Base-by-base conservation (phyloP, 2,888 invertebrate genomes). In the Leucophenga montana region DNA sequence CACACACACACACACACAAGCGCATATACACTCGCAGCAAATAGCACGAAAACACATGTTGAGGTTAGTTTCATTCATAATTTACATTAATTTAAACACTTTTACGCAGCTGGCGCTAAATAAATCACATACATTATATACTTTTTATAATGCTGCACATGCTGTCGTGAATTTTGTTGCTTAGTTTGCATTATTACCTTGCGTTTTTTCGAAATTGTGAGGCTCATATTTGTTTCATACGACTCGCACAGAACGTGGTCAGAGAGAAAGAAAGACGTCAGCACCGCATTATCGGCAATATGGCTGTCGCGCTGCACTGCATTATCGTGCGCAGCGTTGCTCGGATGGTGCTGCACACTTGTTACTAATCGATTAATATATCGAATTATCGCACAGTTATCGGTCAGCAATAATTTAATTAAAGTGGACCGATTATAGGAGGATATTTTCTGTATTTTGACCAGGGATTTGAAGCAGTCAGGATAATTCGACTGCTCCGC, bases 161-260 rank as follows among this genome's bases (percentile, higher is more conserved):
- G 50, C 33, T 48, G 31, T 0, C 1, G 13, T 9, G 6, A 13
- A 61, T 61, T 70, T 71, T 22, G 62, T 68, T 72, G 48, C 44
- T 61, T 70, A 73, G 72, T 77, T 68, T 57, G 65, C 48, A 64
- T 73, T 80, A 67, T 87, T 89, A 89, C 89, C 89, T 89, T 89
- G 80, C 89, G 89, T 88, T 89, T 89, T 86, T 89, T 89, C 6
- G 89, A 89, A 88, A 89, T 88, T 84, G 87, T 86, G 70, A 86
- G 82, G 76, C 85, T 88, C 88, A 89, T 88, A 70, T 87, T 88
- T 86, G 84, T 84, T 85, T 84, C 74, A 82, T 78, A 85, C 85
- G 81, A 83, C 85, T 86, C 85, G 85, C 82, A 84, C 81, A 79
- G 87, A 88, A 88, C 88, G 88, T 88, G 88, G 88, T 88, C 84